Percentiles rank a stretch among this genome's conserved stretches.
Evolutionary conservation across 2,797 vertebrate species (phyloP).

Genomic region (Microchirus variegatus): DNA sequence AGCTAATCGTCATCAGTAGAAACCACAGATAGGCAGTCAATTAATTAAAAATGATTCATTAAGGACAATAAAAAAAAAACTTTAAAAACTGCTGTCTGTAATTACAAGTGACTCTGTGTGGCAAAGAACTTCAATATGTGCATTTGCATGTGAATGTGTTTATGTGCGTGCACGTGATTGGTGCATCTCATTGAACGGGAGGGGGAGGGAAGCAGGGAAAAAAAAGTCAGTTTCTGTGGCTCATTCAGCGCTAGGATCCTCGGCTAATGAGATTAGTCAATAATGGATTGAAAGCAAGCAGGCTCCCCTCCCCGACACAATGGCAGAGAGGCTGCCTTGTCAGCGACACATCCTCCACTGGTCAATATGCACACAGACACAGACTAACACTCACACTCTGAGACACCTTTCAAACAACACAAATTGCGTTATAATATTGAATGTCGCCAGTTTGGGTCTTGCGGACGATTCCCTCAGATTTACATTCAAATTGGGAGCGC

Average conservation of each 20-base stretch:
- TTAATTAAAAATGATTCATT: constrained; percentile 82
- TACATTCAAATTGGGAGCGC: constrained; percentile 61
- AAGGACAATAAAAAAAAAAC: constrained; percentile 66
- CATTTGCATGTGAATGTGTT: constrained; percentile 50
- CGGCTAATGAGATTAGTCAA: constrained; percentile 80
- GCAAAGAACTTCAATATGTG: constrained; percentile 39
- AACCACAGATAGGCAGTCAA: constrained; percentile 70
- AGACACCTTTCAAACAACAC: constrained; percentile 65
- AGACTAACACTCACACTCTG: constrained; percentile 33
- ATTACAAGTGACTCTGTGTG: constrained; percentile 64
- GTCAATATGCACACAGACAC: constrained; percentile 55
- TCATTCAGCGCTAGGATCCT: constrained; percentile 73
- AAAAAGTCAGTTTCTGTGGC: constrained; percentile 61
- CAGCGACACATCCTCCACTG: constrained; percentile 67
- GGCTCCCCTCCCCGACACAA: constrained; percentile 64
- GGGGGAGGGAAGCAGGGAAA: constrained; percentile 12
- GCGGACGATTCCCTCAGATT: constrained; percentile 56
- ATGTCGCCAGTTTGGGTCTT: constrained; percentile 35
- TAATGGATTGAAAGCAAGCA: constrained; percentile 78
- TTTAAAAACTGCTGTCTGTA: constrained; percentile 68
- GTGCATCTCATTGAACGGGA: constrained; percentile 27
- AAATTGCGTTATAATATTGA: constrained; percentile 74
- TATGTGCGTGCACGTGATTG: constrained; percentile 45
- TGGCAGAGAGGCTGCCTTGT: constrained; percentile 66
- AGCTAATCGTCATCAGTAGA: constrained; percentile 63